Evolutionary conservation across 2,113 vertebrate species (phyloP).

Genomic region (Puma concolor): DNA sequence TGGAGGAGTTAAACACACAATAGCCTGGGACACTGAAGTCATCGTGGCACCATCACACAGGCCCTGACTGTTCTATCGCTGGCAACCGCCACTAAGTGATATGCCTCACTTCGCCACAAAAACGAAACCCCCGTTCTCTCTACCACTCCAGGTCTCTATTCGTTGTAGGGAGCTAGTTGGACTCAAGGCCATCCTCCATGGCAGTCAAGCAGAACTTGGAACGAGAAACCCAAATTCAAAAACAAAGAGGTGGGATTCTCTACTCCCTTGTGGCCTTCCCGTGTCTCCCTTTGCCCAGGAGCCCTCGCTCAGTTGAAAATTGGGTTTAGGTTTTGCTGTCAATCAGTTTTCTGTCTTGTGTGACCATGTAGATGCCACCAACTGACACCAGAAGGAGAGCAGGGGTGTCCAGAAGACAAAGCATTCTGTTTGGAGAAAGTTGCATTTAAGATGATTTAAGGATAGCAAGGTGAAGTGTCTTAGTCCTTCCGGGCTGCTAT

Average conservation of each 20-base stretch:
- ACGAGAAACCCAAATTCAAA: not conserved
- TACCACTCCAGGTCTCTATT: no score
- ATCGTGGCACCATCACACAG: not conserved
- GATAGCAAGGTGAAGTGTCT: not conserved
- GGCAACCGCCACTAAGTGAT: not conserved
- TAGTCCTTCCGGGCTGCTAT: not conserved
- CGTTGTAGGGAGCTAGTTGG: not conserved
- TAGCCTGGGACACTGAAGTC: not conserved
- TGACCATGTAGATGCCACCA: not conserved
- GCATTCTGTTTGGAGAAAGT: not conserved
- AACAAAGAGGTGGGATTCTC: not conserved
- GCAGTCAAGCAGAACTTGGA: not conserved
- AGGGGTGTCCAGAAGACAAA: not conserved
- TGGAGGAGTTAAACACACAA: not conserved
- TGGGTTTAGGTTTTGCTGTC: not conserved
- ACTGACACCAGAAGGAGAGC: accelerated
- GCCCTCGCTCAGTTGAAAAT: not conserved
- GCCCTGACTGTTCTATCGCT: not conserved
- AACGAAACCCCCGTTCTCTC: not conserved
- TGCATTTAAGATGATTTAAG: not conserved
- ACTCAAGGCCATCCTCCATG: no score
- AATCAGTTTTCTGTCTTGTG: not conserved
- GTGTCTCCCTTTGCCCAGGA: not conserved
- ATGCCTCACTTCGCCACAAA: not conserved
- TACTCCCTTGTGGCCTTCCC: not conserved